phyloP scores from a whole-genome alignment of 1,140 invertebrate species.

The Drosophila bifasciata region DNA sequence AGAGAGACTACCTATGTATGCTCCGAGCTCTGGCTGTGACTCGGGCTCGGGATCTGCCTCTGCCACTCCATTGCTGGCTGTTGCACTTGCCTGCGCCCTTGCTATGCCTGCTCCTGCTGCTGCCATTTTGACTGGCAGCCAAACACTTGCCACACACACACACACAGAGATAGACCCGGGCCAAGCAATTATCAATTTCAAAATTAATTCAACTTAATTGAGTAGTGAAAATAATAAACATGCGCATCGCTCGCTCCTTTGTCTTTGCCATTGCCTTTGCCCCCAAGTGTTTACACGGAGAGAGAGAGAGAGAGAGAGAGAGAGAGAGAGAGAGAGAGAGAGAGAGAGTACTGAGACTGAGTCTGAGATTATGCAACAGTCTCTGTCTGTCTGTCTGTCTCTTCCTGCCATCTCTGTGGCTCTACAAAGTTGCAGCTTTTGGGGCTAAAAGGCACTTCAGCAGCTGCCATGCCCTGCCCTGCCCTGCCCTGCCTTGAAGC shows the following conservation, averaged over 20 bases:
- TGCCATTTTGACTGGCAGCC: constrained; percentile 66
- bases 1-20: too few relatives aligned
- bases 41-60: background rate
- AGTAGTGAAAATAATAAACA: constrained; percentile 82
- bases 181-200: constrained; percentile 76
- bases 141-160: constrained; percentile 22
- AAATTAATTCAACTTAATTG: constrained; percentile 83
- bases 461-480: constrained; percentile 3
- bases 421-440: constrained; percentile 55
- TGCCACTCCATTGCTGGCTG: background rate
- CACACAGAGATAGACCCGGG: constrained; percentile 2
- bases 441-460: constrained; percentile 49
- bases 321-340: too few relatives aligned
- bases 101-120: constrained; percentile 18
- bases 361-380: constrained; percentile 54
- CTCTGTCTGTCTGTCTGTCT: background rate
- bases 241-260: constrained; percentile 27
- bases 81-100: background rate
- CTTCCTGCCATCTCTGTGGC: constrained; percentile 1
- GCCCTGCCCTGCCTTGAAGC: background rate
- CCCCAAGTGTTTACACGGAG: constrained; percentile 44
- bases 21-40: too few relatives aligned
- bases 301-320: too few relatives aligned
- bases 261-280: constrained; percentile 10
- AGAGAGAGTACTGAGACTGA: background rate